Conservation (phyloP, 2,888 invertebrate genomes). For the Himalopsyche tibetana region DNA sequence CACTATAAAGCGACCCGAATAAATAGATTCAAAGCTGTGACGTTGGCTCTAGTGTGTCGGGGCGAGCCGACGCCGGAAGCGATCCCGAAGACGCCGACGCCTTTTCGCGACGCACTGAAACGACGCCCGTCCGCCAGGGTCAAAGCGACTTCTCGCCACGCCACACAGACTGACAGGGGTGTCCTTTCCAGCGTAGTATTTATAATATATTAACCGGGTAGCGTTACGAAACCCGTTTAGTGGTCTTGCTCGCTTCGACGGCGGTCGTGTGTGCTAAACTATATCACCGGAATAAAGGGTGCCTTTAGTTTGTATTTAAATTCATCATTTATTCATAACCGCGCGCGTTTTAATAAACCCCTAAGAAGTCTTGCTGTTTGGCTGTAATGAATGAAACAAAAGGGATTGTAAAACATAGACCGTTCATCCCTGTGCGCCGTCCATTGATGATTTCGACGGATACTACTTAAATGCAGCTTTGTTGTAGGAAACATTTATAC, state of each 20-base stretch:
- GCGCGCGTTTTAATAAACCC: too few relatives aligned
- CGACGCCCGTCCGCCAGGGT: slow-evolving; percentile 1
- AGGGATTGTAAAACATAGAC: too few relatives aligned
- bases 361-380: too few relatives aligned
- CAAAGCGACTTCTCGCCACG: neutral
- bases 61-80: slow-evolving; percentile 31
- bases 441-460: too few relatives aligned
- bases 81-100: slow-evolving; percentile 32
- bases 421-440: too few relatives aligned
- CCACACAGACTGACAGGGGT: slow-evolving; percentile 24
- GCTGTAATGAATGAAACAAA: too few relatives aligned
- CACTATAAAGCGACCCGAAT: neutral
- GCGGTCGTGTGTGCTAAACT: neutral
- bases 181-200: neutral
- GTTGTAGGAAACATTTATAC: too few relatives aligned
- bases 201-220: slow-evolving; percentile 22
- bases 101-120: neutral
- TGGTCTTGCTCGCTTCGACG: neutral
- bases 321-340: too few relatives aligned
- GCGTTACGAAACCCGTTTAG: neutral
- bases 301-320: slow-evolving; percentile 1
- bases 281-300: neutral
- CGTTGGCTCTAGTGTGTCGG: neutral
- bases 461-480: too few relatives aligned
- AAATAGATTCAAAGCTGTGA: neutral